Base-by-base conservation (phyloP, 2,113 vertebrate genomes). In the Pterocles gutturalis region DNA sequence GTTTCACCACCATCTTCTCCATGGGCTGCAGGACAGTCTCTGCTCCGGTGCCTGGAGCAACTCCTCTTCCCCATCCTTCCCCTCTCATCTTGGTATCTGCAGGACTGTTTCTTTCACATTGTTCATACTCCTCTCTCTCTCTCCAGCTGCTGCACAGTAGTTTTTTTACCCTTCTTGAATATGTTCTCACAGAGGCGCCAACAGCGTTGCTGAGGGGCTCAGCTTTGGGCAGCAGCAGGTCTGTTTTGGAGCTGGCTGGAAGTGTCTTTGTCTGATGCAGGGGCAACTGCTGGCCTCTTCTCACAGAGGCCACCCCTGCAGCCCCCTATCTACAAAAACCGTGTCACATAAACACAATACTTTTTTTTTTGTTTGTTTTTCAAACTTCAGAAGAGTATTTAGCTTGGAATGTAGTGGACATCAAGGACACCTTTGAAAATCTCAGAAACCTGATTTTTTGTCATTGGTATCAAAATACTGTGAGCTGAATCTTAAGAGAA, bases 271-370 rank as follows among this genome's bases (percentile, higher is more conserved):
- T 13, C 49, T 28, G 45, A 61, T 28, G 16, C 5, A 2, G 21
- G 19, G 4, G 4, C 4, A 54, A 6, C 13, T 88, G 34, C 33
- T 64, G n/a, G 4, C 62, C 57, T 71, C 11, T 53, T 51, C 34
- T 71, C 48, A 62, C 29, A 85, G 75, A 46, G 2, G 29, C 8
- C 33, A 20, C 16, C 26, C 21, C 41, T 65, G 16, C 36, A 79
- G 53, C 31, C 10, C 17, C 9, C 15, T 25, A 7, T 19, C 25
- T 57, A 67, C 20, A n/a, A 72, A 85, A 90, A 26, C 43, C 1
- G 2, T 41, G 24, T 7, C 64, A 24, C 2, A 2, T 15, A 70
- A 65, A n/a, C 4, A 9, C 8, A 57, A 36, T 11, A 9, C 0
- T 2, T 26, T 10, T 57, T 53, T 28, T 28, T 16, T 21, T n/a